phyloP scores from a whole-genome alignment of 2,888 invertebrate genomes.

The Amphimallon solstitiale region DNA sequence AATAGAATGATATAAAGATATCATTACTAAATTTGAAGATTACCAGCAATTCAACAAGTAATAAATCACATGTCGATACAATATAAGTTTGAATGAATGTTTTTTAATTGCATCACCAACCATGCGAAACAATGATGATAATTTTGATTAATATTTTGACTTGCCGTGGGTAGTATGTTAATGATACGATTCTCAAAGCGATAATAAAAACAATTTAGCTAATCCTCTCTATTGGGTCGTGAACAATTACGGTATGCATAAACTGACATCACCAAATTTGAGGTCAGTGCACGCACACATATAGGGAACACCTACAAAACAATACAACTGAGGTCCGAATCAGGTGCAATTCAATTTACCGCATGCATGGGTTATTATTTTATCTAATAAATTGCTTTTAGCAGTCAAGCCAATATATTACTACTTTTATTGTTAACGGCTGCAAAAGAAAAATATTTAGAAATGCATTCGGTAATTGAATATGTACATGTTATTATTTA shows the following conservation, averaged over 20 bases:
- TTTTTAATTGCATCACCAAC: background rate
- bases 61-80: no score
- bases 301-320: background rate
- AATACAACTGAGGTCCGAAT: background rate
- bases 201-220: slow-evolving; percentile 41
- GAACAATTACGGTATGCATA: slow-evolving; percentile 38
- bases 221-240: slow-evolving; percentile 36
- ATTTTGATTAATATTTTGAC: slow-evolving; percentile 38
- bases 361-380: no score
- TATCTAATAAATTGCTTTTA: background rate
- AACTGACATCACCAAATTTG: slow-evolving; percentile 23
- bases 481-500: no score
- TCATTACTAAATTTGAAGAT: no score
- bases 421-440: no score
- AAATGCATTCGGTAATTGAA: no score
- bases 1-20: no score
- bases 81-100: no score
- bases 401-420: no score
- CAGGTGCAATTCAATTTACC: background rate
- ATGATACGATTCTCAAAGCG: slow-evolving; percentile 33
- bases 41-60: no score
- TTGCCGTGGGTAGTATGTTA: slow-evolving; percentile 36
- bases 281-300: no score
- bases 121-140: slow-evolving; percentile 12
- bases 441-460: no score